Conservation (phyloP, 2,888 invertebrate genomes). For the Hemicrepidius hirtus region DNA sequence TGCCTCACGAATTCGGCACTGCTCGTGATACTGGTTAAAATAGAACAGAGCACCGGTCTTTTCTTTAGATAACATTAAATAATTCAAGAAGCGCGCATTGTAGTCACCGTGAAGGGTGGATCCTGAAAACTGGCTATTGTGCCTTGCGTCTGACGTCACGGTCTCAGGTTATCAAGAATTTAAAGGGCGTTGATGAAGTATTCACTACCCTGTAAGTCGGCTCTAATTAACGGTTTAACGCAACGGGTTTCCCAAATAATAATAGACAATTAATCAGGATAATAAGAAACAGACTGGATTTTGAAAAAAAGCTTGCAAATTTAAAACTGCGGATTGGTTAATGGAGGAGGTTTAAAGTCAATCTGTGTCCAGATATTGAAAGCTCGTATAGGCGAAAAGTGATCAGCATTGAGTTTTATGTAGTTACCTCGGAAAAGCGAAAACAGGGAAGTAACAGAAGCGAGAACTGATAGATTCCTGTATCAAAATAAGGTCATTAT, state of each 20-base stretch:
- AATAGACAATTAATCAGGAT: constrained; percentile 5
- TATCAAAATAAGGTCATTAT: constrained; percentile 46
- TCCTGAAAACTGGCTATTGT: constrained; percentile 35
- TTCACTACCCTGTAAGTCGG: constrained; percentile 38
- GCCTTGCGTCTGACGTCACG: constrained; percentile 26
- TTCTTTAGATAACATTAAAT: constrained; percentile 39
- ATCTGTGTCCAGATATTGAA: constrained; percentile 15
- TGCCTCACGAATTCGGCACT: constrained; percentile 12
- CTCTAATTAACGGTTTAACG: constrained; percentile 35
- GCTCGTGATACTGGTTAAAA: constrained; percentile 13
- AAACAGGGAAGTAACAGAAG: constrained; percentile 25
- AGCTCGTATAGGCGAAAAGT: constrained; percentile 11
- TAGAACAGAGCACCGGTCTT: neutral
- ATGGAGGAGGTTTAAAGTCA: constrained; percentile 12
- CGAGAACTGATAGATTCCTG: constrained; percentile 36
- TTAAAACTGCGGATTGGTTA: neutral
- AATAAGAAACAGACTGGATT: neutral
- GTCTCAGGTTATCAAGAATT: constrained; percentile 36
- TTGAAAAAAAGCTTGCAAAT: neutral
- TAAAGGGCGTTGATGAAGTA: constrained; percentile 43
- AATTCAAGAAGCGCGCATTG: constrained; percentile 35
- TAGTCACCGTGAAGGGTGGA: constrained; percentile 16
- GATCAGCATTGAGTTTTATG: constrained; percentile 18
- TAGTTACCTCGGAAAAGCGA: constrained; percentile 24
- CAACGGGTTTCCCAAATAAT: constrained; percentile 7